Evolutionary conservation across 2,888 invertebrate genomes (phyloP), one percentile per base, ranked within the genome.

Genomic region (Meandrusa payeni): DNA sequence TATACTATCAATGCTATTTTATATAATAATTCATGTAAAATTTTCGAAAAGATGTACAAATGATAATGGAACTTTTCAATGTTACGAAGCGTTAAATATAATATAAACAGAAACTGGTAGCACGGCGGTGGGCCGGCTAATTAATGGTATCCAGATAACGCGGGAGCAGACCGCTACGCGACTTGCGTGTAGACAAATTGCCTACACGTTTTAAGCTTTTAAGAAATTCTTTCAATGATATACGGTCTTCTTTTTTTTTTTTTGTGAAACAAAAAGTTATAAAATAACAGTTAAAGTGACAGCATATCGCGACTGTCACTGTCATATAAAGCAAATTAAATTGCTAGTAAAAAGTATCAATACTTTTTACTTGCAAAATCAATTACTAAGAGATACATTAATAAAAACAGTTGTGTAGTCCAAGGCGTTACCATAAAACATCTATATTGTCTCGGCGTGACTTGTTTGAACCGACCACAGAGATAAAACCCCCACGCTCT

Each of bases 401-500:
- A 9, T 10, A 11, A 20, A 20, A 5, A 6, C 20, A 19, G 10
- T 32, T 10, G 2, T 1, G 6, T 20, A 6, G 11, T 19, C 17
- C 6, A 19, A 19, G 32, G 17, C 19, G 32, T 32, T 20, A 11
- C 6, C 5, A 32, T 32, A 19, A 32, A 32, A 32, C 32, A 20
- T n/a, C 11, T 32, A 19, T 11, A 32, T 20, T 20, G 32, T 2
- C 20, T 3, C 9, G 11, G n/a, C 32, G 32, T 19, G 20, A 32
- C 32, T 32, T 19, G 32, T 11, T 32, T 19, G 11, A 11, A 19
- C 6, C 20, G 31, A 1, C 6, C 10, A 10, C n/a, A 11, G 13
- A 28, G 11, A 28, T 12, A 28, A 11, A 11, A n/a, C n/a, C n/a
- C 32, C 32, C 11, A 32, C 32, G n/a, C 32, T 10, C 3, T 2